phyloP scores from a whole-genome alignment of 1,140 invertebrate genomes.

The Danaus melanippus region DNA sequence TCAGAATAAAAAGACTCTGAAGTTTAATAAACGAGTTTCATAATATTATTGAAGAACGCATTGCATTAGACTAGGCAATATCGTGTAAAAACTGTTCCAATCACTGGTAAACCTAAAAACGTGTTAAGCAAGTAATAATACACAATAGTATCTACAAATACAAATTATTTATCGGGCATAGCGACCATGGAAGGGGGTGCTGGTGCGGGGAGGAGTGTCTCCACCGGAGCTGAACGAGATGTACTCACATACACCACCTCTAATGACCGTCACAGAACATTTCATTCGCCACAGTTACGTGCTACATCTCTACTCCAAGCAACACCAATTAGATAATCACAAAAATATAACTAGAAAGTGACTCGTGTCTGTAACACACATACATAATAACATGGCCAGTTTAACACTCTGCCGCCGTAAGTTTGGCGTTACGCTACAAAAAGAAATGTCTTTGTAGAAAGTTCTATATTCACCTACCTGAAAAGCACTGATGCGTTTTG shows the following conservation, averaged over 20 bases:
- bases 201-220: conserved; percentile 45
- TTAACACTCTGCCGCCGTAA: conserved; percentile 20
- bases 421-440: conserved; percentile 19
- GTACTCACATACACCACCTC: conserved; percentile 26
- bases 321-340: conserved; percentile 39
- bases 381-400: conserved; percentile 24
- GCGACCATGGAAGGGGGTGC: background rate
- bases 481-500: conserved; percentile 60
- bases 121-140: background rate
- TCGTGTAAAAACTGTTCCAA: conserved; percentile 24
- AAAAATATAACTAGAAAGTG: conserved; percentile 53
- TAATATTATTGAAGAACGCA: conserved; percentile 46
- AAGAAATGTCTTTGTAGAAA: conserved; percentile 39
- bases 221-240: conserved; percentile 60
- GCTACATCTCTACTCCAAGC: conserved; percentile 43
- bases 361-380: conserved; percentile 36
- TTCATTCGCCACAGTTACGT: conserved; percentile 30
- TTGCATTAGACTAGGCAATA: conserved; percentile 31
- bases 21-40: conserved; percentile 13
- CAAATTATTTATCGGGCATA: too few species aligned
- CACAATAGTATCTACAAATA: too few species aligned
- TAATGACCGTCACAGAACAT: conserved; percentile 19
- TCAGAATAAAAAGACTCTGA: conserved; percentile 11
- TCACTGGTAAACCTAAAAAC: conserved; percentile 34
- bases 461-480: conserved; percentile 56